A percentile compares a stretch with the other conserved stretches of the same genome.
Evolutionary conservation across 2,888 invertebrate genomes (phyloP).

Genomic region (Corbicula japonica): DNA sequence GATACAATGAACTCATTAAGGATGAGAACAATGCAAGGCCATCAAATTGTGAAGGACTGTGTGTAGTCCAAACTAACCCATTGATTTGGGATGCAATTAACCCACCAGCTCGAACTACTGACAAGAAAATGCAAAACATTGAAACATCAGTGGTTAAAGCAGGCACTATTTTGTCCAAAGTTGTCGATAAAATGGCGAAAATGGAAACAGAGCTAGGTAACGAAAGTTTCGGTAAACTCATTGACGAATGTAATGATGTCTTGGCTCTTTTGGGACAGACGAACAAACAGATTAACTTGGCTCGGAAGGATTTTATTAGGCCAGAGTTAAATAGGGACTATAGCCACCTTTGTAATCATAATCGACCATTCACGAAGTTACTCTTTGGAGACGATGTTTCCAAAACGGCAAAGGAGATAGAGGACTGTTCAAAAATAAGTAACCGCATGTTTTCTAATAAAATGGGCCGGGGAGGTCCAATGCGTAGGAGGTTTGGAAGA

Average conservation of each 20-base stretch:
- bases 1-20: conserved; percentile 39
- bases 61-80: conserved; percentile 37
- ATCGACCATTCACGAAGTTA: no score
- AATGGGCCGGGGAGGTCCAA: no score
- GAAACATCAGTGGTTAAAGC: conserved; percentile 44
- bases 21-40: conserved; percentile 39
- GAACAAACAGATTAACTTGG: conserved; percentile 45
- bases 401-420: no score
- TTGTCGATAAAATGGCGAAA: conserved; percentile 40
- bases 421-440: no score
- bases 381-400: no score
- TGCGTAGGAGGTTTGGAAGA: no score
- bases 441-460: no score
- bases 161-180: conserved; percentile 49
- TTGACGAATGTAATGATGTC: conserved; percentile 38
- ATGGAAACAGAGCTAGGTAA: conserved; percentile 11
- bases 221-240: conserved; percentile 20
- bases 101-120: conserved; percentile 20
- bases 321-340: no score
- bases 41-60: conserved; percentile 45
- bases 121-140: conserved; percentile 46
- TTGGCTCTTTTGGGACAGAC: conserved; percentile 49
- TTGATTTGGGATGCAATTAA: conserved; percentile 40
- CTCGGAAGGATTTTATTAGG: conserved; percentile 3
- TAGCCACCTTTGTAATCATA: no score